Evolutionary conservation across 2,113 vertebrate genomes (phyloP).

Genomic region (Psittacus erithacus): DNA sequence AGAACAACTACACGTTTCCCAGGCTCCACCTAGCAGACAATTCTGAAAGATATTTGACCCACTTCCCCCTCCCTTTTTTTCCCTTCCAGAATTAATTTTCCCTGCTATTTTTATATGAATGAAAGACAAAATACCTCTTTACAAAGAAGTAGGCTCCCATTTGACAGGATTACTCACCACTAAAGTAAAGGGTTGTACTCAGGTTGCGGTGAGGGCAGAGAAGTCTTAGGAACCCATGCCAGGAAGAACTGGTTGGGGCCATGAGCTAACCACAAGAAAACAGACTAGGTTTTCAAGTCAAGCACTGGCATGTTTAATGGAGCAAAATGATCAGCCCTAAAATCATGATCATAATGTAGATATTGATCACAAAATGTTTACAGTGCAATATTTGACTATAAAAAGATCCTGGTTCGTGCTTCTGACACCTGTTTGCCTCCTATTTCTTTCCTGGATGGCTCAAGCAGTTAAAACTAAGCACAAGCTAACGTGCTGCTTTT

Average conservation of each 20-base stretch:
- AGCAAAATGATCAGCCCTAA: conserved; percentile 66
- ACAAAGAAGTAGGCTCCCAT: conserved; percentile 43
- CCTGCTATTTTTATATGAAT: conserved; percentile 38
- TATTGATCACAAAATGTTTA: conserved; percentile 71
- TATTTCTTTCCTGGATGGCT: conserved; percentile 29
- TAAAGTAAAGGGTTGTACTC: conserved; percentile 73
- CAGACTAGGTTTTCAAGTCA: conserved; percentile 72
- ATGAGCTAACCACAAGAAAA: conserved; percentile 59
- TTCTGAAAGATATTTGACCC: conserved; percentile 65
- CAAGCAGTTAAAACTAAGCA: background rate
- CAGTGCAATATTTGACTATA: conserved; percentile 63
- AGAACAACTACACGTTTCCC: conserved; percentile 69
- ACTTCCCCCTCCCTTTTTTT: conserved; percentile 17
- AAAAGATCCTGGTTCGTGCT: conserved; percentile 59
- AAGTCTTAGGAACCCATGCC: conserved; percentile 58
- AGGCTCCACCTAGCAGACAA: conserved; percentile 77
- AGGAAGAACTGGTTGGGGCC: conserved; percentile 67
- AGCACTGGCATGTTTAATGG: conserved; percentile 71
- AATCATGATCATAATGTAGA: conserved; percentile 68
- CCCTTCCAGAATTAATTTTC: conserved; percentile 54
- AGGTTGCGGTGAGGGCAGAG: conserved; percentile 62
- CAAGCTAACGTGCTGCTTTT: background rate
- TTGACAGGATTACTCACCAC: conserved; percentile 70
- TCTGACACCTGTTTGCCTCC: conserved; percentile 45
- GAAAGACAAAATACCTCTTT: conserved; percentile 64